A percentile compares a stretch with the other conserved stretches of the same genome.
These are phyloP conservation scores for Cataglyphis cursor DNA, from an alignment of 2,888 invertebrate genomes.

Conservation along the genomic window DNA sequence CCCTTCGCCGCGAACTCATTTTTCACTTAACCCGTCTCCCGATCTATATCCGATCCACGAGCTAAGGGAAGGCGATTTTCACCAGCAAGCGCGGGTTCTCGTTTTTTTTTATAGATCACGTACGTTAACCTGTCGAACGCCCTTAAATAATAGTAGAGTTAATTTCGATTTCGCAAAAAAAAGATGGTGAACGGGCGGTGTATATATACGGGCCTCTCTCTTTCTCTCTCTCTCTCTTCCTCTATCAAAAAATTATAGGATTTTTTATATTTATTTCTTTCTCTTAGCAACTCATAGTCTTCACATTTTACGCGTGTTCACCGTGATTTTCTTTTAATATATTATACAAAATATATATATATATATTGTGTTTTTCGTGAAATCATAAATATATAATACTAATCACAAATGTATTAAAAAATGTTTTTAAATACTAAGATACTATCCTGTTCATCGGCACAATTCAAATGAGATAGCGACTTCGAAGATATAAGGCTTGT, in stretches of 20 bases:
- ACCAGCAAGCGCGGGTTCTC: slow-evolving; percentile 35
- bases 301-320: neutral
- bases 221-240: neutral
- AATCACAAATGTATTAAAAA: neutral
- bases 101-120: slow-evolving; percentile 44
- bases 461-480: slow-evolving; percentile 29
- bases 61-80: slow-evolving; percentile 40
- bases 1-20: slow-evolving; percentile 30
- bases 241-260: neutral
- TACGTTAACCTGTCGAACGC: slow-evolving; percentile 49
- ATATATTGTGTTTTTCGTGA: neutral
- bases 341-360: too few species aligned
- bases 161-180: slow-evolving; percentile 22
- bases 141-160: slow-evolving; percentile 53
- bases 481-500: slow-evolving; percentile 21
- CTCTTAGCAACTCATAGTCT: neutral
- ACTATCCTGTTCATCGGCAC: neutral
- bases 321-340: neutral
- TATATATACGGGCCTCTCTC: neutral
- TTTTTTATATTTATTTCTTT: slow-evolving; percentile 9
- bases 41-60: slow-evolving; percentile 37
- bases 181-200: neutral
- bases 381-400: slow-evolving; percentile 16
- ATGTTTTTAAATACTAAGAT: slow-evolving; percentile 14
- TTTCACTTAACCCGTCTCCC: slow-evolving; percentile 53